Percentiles rank a stretch among this genome's conserved stretches.
Conservation (phyloP, 2,888 invertebrate genomes). For the Habrosyne pyritoides region DNA sequence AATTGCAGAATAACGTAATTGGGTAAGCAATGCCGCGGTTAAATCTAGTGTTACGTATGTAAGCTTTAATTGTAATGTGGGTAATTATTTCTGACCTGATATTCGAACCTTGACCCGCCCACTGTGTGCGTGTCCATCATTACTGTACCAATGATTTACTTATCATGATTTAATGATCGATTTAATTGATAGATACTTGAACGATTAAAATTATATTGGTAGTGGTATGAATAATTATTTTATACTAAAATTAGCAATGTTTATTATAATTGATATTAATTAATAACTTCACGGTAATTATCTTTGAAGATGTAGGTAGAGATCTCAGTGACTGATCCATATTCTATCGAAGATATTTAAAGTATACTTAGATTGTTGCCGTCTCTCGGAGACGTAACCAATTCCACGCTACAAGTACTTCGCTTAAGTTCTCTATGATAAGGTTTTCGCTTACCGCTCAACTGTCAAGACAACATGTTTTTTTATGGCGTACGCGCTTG, state of each 20-base stretch:
- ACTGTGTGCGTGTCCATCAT: background rate
- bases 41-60: background rate
- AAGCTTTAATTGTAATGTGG: background rate
- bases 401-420: too few species aligned
- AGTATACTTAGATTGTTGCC: too few species aligned
- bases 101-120: slow-evolving; percentile 8
- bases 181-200: background rate
- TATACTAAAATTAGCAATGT: background rate
- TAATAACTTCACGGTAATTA: too few species aligned
- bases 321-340: too few species aligned
- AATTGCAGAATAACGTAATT: background rate
- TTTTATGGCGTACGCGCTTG: too few species aligned
- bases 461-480: too few species aligned
- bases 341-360: too few species aligned
- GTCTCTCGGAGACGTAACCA: too few species aligned
- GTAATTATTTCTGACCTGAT: slow-evolving; percentile 8
- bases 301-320: too few species aligned
- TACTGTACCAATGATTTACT: background rate
- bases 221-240: background rate
- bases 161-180: background rate
- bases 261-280: too few species aligned
- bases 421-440: too few species aligned
- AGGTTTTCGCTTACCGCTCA: too few species aligned
- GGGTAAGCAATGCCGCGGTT: background rate
- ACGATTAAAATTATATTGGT: background rate